Base-by-base conservation (phyloP, 2,113 vertebrate genomes). In the Saguinus midas region DNA sequence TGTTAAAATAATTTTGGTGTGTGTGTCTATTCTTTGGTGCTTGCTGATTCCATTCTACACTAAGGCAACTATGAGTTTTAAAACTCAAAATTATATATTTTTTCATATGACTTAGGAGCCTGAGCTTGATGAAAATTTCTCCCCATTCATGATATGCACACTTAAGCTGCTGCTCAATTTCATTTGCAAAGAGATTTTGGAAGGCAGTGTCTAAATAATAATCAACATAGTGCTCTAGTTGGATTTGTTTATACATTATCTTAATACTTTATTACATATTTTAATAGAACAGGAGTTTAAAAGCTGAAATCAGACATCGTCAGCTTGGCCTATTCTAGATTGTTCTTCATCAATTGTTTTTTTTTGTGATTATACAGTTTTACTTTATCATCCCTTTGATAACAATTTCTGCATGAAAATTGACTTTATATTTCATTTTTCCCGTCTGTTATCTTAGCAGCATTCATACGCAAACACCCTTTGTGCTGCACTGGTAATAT, bases 371-470 rank as follows among this genome's bases (percentile, higher is more conserved):
- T 98, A 98, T 97, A 97, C 97, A 96, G 93, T 98, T 99, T 98
- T 98, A 98, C 98, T 98, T 98, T 98, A 99, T 98, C 98, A 98
- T 99, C 86, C 99, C 98, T 98, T 98, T 98, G 98, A 98, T 99
- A 98, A 98, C 98, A 98, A 98, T 98, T 98, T 96, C 98, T 98
- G 98, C 97, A 98, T 98, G 98, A 99, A 99, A 98, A 97, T 97
- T 98, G 98, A 98, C 98, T 99, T 99, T 98, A 97, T 98, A 98
- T 99, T 99, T 99, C 98, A 98, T 98, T 98, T 98, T 97, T 83
- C 97, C 98, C 50, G 45, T 98, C 98, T 99, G 98, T 99, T 99
- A 99, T 99, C 99, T 99, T 99, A 98, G 97, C 96, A 55, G 98
- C 98, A 98, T 98, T 98, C 97, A 98, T 97, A 97, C 97, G 96